Base-by-base conservation (phyloP, 2,888 invertebrate species). In the Agriopis leucophaearia region DNA sequence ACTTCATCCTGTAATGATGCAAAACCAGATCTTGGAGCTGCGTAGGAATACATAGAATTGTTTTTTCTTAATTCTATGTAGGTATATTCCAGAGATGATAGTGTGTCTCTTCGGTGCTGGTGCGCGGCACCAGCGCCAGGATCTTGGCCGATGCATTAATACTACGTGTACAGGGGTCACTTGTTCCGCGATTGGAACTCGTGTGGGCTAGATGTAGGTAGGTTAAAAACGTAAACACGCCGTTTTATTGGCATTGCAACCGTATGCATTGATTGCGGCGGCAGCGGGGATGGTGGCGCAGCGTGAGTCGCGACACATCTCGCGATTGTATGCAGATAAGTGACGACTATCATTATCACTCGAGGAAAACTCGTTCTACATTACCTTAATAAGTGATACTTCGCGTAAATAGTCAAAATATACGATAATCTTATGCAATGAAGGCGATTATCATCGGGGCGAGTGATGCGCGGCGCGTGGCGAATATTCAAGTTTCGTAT, bases 401-500 rank as follows among this genome's bases (percentile, higher is more conserved):
- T 36, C 52, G 36, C 44, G 47, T 15, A 65, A 57, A 70, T 56
- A 73, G 57, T 71, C 69, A 65, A 58, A 63, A 0, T 36, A 36
- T 47, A 36, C 38, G 64, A 44, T 54, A 71, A 66, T 74, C 80
- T 89, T 88, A 87, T 87, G 86, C 81, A 89, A 90, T 87, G 87
- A 86, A 83, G 81, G 81, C 72, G 84, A 83, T 81, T 75, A 77
- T 74, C 78, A 65, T 16, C 60, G 74, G 65, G 55, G 75, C 73
- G 74, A 76, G 75, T 74, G 69, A 68, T 55, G 69, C 68, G 71
- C 70, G 72, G 76, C 79, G 81, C 78, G 78, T 71, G 76, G 75
- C 75, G 87, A 85, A 87, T 87, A 81, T 76, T 74, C 77, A 85
- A 80, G 75, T 81, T 78, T 76, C 66, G 72, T 75, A 79, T 59